Evolutionary conservation across 2,113 vertebrate species (phyloP), one percentile per base, ranked within the genome.

Genomic region (Cacatua alba): DNA sequence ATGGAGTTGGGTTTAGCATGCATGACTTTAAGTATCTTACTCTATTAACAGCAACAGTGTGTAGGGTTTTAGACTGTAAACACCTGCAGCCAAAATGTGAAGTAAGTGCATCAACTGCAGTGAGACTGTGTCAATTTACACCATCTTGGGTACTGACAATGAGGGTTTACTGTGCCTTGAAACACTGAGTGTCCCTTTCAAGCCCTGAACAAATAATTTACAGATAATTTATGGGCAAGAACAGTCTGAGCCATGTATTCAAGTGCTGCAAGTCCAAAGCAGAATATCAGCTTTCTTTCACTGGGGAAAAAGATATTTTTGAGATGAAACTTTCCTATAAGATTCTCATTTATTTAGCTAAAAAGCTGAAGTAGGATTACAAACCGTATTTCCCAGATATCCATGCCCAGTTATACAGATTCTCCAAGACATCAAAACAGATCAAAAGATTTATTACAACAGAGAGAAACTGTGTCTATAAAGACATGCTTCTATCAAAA

Each of bases 91-190:
- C 55, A 46, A 39, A 79, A 52, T 0, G 9, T 7, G 60, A 43
- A 35, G 18, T 0, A n/a, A 17, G 9, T 57, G 33, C 62, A 41
- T 24, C 53, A 70, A 1, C 41, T 70, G 63, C 79, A 33, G 28
- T 2, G 31, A 53, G 43, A 10, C 10, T 80, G 41, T 69, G 63
- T 28, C 44, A 31, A 9, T 37, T 72, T 13, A 10, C n/a, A n/a
- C 4, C 29, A 44, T 20, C 23, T 60, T 2, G 4, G 67, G 13
- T 15, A 7, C 5, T 18, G 26, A 14, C 3, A 1, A 0, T 11
- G 64, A 59, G 29, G 39, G 6, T 43, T 75, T 16, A 3, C 52
- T 21, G 55, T 55, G 49, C 43, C 43, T 41, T 72, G 80, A 64
- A 48, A 67, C 55, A 4, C 10, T 26, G 20, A 57, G 35, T 0